phyloP scores from a whole-genome alignment of 2,797 vertebrate species.

The Chaetodon trifasciatus region DNA sequence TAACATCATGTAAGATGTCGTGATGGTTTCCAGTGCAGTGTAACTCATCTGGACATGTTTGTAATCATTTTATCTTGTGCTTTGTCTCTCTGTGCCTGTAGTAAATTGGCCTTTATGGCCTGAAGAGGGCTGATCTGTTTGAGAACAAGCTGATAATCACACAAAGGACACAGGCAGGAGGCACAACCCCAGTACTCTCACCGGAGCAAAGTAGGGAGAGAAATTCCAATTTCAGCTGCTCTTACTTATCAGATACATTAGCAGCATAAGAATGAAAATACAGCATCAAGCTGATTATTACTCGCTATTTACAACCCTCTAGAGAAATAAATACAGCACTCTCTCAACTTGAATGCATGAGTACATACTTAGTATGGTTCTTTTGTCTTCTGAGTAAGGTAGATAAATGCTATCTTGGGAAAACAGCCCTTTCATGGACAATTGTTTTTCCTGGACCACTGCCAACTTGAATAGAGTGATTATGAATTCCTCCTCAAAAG shows the following conservation, averaged over 20 bases:
- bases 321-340: constrained; percentile 33
- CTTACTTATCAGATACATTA: constrained; percentile 26
- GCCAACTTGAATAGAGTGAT: constrained; percentile 67
- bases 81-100: constrained; percentile 35
- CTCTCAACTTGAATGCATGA: constrained; percentile 38
- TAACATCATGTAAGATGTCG: constrained; percentile 1
- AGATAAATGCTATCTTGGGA: constrained; percentile 71
- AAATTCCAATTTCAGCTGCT: constrained; percentile 28
- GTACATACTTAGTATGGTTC: constrained; percentile 24
- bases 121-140: constrained; percentile 29
- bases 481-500: constrained; percentile 69
- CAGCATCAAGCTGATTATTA: constrained; percentile 1
- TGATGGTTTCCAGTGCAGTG: constrained; percentile 9
- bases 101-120: constrained; percentile 7
- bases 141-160: constrained; percentile 46
- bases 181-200: neutral
- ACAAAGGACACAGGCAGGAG: constrained; percentile 24
- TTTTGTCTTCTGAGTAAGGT: constrained; percentile 52
- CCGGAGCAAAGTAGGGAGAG: neutral
- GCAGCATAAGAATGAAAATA: constrained; percentile 27
- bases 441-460: constrained; percentile 71
- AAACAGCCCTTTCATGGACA: constrained; percentile 55
- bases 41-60: constrained; percentile 32
- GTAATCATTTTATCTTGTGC: constrained; percentile 51
- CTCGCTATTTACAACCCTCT: constrained; percentile 36